Evolutionary conservation across 2,113 vertebrate species (phyloP).

Genomic region (Vulpes lagopus): DNA sequence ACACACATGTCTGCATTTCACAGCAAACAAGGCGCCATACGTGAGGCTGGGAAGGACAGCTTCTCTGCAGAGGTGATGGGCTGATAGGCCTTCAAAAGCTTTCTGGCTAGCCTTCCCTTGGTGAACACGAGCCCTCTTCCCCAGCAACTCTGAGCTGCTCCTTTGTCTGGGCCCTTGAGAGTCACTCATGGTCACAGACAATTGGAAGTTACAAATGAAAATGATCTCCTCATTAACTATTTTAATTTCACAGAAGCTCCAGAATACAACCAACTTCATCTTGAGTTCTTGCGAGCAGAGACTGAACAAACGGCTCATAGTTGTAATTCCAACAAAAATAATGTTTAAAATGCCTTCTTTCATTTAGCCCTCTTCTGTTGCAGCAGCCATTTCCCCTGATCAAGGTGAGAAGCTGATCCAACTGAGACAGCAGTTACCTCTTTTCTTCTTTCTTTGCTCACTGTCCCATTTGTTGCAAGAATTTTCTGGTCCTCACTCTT

Average conservation of each 20-base stretch:
- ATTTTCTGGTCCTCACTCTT: background rate
- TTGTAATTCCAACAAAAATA: background rate
- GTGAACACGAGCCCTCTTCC: background rate
- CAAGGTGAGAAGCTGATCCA: background rate
- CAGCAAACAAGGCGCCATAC: background rate
- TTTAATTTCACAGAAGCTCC: conserved; percentile 25
- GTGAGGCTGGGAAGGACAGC: background rate
- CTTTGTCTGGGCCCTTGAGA: background rate
- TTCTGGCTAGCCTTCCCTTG: background rate
- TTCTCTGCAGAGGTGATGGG: background rate
- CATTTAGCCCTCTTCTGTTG: background rate
- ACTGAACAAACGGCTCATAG: background rate
- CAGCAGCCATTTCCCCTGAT: background rate
- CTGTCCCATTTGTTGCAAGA: background rate
- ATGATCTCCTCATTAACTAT: background rate
- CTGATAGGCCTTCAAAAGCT: background rate
- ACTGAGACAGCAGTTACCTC: background rate
- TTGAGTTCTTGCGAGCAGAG: background rate
- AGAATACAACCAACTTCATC: background rate
- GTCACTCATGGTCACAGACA: background rate
- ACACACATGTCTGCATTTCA: background rate
- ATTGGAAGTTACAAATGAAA: background rate
- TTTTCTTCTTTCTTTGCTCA: background rate
- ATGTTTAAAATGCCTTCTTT: background rate
- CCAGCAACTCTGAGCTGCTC: background rate